A percentile compares a stretch with the other conserved stretches of the same genome.
Conservation (phyloP, 2,113 vertebrate species). For the Micronisus gabar region DNA sequence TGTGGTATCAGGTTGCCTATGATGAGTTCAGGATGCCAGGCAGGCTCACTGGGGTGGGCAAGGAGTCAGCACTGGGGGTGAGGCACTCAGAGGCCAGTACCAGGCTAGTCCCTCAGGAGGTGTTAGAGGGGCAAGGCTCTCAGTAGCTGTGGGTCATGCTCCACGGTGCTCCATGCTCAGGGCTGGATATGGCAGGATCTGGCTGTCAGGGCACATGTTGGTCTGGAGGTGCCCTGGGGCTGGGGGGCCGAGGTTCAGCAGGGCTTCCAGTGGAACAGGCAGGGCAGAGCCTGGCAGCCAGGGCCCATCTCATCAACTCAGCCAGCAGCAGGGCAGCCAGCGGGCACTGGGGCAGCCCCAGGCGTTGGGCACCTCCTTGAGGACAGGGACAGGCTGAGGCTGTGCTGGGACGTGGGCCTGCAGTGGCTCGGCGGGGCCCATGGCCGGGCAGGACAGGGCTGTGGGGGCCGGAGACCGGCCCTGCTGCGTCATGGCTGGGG, state of each 20-base stretch:
- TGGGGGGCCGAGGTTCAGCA: fast-evolving
- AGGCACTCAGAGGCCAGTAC: background rate
- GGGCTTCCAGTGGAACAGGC: background rate
- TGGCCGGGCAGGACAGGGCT: fast-evolving
- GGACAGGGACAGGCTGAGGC: background rate
- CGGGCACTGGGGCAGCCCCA: background rate
- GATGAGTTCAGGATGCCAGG: background rate
- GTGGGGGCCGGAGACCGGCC: background rate
- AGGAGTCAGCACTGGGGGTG: fast-evolving
- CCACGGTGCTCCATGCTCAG: background rate
- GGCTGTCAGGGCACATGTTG: background rate
- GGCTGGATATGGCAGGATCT: background rate
- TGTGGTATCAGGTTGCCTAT: background rate
- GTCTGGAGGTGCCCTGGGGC: background rate
- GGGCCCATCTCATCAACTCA: background rate
- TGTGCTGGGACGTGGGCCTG: fast-evolving
- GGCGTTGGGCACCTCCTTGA: background rate
- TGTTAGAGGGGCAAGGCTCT: background rate
- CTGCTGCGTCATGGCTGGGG: background rate
- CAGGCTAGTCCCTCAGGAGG: background rate
- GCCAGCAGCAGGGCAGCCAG: background rate
- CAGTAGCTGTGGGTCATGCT: background rate
- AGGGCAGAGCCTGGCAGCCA: background rate
- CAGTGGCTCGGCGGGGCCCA: background rate
- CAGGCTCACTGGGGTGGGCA: background rate